These are phyloP conservation scores for Pelmatolapia mariae DNA, from an alignment of 2,113 vertebrate species.

Conservation along the genomic window DNA sequence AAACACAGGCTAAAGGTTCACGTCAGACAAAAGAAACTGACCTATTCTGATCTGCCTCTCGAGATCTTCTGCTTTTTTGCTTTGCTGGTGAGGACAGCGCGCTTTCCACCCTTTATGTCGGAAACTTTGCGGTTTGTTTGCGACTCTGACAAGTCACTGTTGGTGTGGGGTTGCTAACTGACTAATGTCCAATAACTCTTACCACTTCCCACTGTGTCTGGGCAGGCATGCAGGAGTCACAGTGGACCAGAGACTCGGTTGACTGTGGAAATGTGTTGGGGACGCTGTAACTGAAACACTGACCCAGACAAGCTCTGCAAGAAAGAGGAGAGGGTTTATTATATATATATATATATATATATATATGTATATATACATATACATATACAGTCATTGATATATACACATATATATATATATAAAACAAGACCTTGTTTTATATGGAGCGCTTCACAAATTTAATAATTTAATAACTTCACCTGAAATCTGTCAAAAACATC, in stretches of 20 bases:
- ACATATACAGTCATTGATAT: accelerated
- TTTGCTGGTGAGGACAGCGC: neutral
- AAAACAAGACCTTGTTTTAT: neutral
- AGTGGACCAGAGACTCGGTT: slow-evolving; percentile 96
- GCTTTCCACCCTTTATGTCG: neutral
- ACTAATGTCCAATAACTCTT: slow-evolving; percentile 69
- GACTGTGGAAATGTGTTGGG: slow-evolving; percentile 99
- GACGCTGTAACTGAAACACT: slow-evolving; percentile 99
- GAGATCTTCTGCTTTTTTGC: neutral
- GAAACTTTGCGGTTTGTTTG: slow-evolving; percentile 25
- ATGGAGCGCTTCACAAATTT: neutral
- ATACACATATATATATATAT: neutral
- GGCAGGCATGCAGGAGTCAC: slow-evolving; percentile 97
- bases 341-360: accelerated
- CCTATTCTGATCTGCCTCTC: neutral
- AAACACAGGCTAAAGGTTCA: neutral
- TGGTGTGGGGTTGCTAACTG: slow-evolving; percentile 11
- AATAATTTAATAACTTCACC: neutral
- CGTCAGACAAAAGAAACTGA: neutral
- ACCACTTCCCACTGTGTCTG: slow-evolving; percentile 98
- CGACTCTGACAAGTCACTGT: slow-evolving; percentile 4
- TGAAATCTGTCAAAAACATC: neutral
- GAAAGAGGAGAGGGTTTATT: slow-evolving; percentile 4
- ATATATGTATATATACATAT: accelerated
- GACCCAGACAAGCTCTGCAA: slow-evolving; percentile 91